phyloP scores from a whole-genome alignment of 2,888 invertebrate species.

The Tuta absoluta region DNA sequence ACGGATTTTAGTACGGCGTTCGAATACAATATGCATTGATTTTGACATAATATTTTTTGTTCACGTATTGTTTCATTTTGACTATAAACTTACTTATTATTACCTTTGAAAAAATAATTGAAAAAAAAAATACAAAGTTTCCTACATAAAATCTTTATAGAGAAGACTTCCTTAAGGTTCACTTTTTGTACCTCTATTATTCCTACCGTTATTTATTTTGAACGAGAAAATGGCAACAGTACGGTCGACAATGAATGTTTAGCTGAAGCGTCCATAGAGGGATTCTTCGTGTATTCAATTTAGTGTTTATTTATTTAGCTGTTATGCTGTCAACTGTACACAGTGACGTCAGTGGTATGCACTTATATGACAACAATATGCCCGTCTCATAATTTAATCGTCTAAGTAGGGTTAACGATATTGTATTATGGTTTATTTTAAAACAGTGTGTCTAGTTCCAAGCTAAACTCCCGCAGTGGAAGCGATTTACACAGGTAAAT shows the following conservation, averaged over 20 bases:
- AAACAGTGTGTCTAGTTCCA: too few species aligned
- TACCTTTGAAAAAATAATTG: not conserved
- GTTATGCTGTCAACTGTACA: conserved; percentile 18
- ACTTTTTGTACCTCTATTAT: not conserved
- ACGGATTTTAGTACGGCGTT: conserved; percentile 9
- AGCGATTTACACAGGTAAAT: too few species aligned
- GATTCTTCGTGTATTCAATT: conserved; percentile 24
- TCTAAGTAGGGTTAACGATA: not conserved
- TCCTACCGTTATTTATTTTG: not conserved
- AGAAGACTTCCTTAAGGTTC: not conserved
- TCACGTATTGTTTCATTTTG: not conserved
- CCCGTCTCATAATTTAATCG: not conserved
- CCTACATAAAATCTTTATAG: not conserved
- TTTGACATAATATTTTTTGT: not conserved
- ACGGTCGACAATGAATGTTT: conserved; percentile 11
- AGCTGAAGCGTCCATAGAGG: not conserved
- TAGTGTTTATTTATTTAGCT: conserved; percentile 24
- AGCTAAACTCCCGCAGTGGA: too few species aligned
- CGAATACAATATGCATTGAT: conserved; percentile 1
- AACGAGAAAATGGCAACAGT: not conserved
- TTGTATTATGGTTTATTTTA: too few species aligned
- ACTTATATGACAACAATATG: not conserved
- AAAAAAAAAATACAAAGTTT: not conserved
- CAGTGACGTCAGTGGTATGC: conserved; percentile 12
- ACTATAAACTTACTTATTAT: not conserved